Conservation (phyloP, 2,888 invertebrate species). For the Cryptosula pallasiana region DNA sequence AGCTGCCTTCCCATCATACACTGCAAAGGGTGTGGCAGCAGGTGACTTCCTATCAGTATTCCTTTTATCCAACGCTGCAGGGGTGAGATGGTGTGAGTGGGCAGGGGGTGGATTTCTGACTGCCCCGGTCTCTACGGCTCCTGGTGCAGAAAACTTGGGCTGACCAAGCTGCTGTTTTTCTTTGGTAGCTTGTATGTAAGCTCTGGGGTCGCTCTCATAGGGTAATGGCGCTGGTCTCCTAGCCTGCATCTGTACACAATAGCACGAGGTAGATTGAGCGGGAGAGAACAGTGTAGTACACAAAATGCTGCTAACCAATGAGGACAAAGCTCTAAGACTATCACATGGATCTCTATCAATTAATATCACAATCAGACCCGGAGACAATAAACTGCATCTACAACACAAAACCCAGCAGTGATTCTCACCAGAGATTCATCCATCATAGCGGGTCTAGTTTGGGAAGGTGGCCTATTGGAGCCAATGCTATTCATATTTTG, state of each 20-base stretch:
- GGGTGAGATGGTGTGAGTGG: constrained; percentile 11
- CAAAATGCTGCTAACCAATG: no score
- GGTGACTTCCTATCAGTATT: constrained; percentile 10
- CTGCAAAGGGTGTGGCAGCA: neutral
- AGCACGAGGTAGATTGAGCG: no score
- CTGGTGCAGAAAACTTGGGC: neutral
- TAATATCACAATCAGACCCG: no score
- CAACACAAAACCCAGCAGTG: no score
- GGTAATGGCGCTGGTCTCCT: neutral
- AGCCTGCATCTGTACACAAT: neutral
- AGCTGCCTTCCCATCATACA: neutral
- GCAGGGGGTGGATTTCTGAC: neutral
- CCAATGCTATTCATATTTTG: no score
- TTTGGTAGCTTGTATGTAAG: neutral
- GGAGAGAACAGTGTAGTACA: no score
- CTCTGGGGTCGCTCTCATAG: neutral
- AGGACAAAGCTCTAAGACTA: no score
- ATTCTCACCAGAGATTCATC: no score
- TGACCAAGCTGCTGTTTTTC: neutral
- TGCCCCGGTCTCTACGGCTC: neutral
- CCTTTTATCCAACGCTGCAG: neutral
- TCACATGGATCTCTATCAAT: no score
- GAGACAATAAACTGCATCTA: no score
- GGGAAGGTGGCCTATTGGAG: no score
- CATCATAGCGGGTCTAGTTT: no score